Evolutionary conservation across 37 sponge, comb jelly and placozoan genomes (phyloP).

Genomic region (Dysidea cf. avara): DNA sequence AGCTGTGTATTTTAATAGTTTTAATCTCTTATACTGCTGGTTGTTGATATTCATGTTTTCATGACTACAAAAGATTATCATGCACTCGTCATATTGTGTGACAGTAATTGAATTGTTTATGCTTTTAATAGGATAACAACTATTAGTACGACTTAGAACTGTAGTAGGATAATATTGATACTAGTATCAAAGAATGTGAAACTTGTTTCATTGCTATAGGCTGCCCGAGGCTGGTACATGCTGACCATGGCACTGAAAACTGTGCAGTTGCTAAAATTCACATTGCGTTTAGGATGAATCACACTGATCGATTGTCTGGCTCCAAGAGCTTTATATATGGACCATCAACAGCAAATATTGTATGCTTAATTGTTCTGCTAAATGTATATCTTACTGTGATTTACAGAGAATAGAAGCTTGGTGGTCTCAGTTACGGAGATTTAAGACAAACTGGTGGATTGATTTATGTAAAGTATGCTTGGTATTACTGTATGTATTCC

Average conservation of each 20-base stretch:
- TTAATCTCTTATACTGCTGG: no score
- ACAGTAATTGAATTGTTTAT: no score
- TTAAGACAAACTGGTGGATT: no score
- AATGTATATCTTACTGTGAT: background rate
- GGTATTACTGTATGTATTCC: no score
- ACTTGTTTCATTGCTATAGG: constrained; percentile 22
- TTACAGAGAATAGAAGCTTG: constrained; percentile 54
- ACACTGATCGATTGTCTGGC: constrained; percentile 24
- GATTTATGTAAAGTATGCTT: constrained; percentile 16
- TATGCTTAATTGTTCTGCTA: background rate
- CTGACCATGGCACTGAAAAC: constrained; percentile 50
- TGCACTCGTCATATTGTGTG: constrained; percentile 17
- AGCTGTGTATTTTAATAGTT: no score
- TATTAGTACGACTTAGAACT: no score
- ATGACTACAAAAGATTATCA: constrained; percentile 1
- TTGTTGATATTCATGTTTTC: background rate
- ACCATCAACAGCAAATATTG: constrained; percentile 27
- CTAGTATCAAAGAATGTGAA: no score
- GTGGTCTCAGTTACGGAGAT: constrained; percentile 53
- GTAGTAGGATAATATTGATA: no score
- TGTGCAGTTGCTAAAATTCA: constrained; percentile 22
- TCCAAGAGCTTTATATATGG: constrained; percentile 46
- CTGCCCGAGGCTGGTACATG: constrained; percentile 22
- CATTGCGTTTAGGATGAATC: constrained; percentile 18
- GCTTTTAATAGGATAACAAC: no score